Base-by-base conservation (phyloP, 2,797 vertebrate genomes). In the Pyrrhura leucotis region DNA sequence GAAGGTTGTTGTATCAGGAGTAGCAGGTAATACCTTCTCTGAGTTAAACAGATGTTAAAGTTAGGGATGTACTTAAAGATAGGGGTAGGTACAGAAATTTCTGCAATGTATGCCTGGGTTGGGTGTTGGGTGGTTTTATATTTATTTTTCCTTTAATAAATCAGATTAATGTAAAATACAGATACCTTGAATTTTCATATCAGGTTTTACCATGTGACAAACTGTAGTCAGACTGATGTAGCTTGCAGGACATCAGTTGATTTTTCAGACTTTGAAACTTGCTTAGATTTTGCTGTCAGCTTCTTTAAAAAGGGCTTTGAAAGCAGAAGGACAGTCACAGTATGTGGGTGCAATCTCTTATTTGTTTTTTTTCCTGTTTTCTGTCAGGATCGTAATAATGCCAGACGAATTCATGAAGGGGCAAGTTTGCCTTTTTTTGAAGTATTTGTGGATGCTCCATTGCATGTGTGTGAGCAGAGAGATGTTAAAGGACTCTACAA, bases 401-500 rank as follows among this genome's bases (percentile, higher is more conserved):
- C 99, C 53, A 98, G 99, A 88, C 99, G 97, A 93, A 99, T 99
- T 95, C 99, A 99, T 1, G 99, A 99, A 96, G 99, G 98, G 3
- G 98, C 99, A 10, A 99, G 99, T 40, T 97, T 99, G 83, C 99
- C 99, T 11, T 99, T 99, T 95, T 99, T 99, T 87, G 99, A 99
- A 97, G 99, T 99, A 29, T 99, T 99, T 97, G 99, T 99, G 51
- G 99, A 99, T 47, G 99, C 99, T 35, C 99, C 99, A 1, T 95
- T 99, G 94, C 98, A 99, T 25, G 99, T 99, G 54, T 99, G 99
- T 90, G 99, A 99, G 92, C 99, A 99, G 97, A 98, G 99, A 94
- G 99, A 99, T 58, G 99, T 99, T 79, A 99, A 99, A 95, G 99
- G 99, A 20, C 98, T 99, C 44, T 99, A 99, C 96, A 99, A 99